Evolutionary conservation across 2,113 vertebrate genomes (phyloP), one percentile per base, ranked within the genome.

Genomic region (Globicephala melas): DNA sequence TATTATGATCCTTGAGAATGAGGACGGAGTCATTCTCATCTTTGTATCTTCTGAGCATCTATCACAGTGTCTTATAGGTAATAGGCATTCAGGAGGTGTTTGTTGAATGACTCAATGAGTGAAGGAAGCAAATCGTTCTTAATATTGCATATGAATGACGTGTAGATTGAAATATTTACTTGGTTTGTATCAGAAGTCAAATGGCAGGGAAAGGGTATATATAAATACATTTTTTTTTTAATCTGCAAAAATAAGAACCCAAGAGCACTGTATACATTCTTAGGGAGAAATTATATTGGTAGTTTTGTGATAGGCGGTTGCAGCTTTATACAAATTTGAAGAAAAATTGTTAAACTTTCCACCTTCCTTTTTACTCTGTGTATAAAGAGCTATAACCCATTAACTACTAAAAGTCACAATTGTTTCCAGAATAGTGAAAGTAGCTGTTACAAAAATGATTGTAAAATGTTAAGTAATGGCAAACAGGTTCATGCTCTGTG

Each of bases 391-490:
- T 65, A 38, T 96, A 98, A 36, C 6, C 98, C 80, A 97, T 98
- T 98, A 98, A 95, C 97, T 97, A 77, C 95, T 96, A 98, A 98
- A 97, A 97, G 97, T 97, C 97, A 97, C 96, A 97, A 18, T 98
- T 98, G 96, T 98, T 98, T 97, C 97, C 97, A 95, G 97, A 98
- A 97, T 82, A 97, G 92, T 95, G 95, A 94, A 98, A 98, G 97
- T 92, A 97, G 96, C 62, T 93, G 87, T 98, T 98, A 97, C 90
- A 97, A 97, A 98, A 98, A 97, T 98, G 98, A 98, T 98, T 98
- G 97, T 97, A 98, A 98, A 98, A 98, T 95, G 83, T 97, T 93
- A 98, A 98, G 97, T 98, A 98, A 97, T 96, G 87, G 38, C 96
- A 98, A 98, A 97, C 98, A 98, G 98, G 93, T 97, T 98, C 55